Conservation (phyloP, 64 coral and sea anemone species). For the Actinia tenebrosa region DNA sequence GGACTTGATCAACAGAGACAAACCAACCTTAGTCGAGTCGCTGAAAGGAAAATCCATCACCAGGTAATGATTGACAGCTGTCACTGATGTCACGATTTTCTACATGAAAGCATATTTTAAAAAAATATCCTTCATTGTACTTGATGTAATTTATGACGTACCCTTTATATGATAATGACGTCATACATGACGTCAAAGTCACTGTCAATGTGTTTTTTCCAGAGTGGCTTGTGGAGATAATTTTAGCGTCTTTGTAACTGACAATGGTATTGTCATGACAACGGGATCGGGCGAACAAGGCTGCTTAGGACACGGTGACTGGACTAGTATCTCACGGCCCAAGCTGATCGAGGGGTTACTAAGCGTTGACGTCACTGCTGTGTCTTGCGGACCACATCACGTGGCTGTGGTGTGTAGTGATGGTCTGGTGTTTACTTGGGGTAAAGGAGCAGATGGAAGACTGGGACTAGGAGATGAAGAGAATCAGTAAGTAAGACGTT, state of each 20-base stretch:
- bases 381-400: conserved; percentile 75
- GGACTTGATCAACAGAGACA: conserved; percentile 53
- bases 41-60: conserved; percentile 79
- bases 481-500: conserved; percentile 60
- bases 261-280: conserved; percentile 99
- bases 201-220: neutral
- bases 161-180: neutral
- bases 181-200: neutral
- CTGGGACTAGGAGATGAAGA: conserved; percentile 90
- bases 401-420: conserved; percentile 87
- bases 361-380: conserved; percentile 84
- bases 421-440: conserved; percentile 90
- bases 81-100: neutral
- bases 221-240: conserved; percentile 88
- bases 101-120: neutral
- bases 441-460: conserved; percentile 87
- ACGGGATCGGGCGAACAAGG: conserved; percentile 76
- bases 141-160: neutral
- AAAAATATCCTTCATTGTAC: neutral
- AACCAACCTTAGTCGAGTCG: conserved; percentile 78
- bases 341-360: conserved; percentile 92
- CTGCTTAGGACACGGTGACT: conserved; percentile 91
- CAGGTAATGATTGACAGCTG: conserved; percentile 37
- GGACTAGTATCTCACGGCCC: conserved; percentile 65
- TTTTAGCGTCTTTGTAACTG: conserved; percentile 91